Base-by-base conservation (phyloP, 37 sponge, comb jelly and placozoan species). In the Hexactinellida sp. region DNA sequence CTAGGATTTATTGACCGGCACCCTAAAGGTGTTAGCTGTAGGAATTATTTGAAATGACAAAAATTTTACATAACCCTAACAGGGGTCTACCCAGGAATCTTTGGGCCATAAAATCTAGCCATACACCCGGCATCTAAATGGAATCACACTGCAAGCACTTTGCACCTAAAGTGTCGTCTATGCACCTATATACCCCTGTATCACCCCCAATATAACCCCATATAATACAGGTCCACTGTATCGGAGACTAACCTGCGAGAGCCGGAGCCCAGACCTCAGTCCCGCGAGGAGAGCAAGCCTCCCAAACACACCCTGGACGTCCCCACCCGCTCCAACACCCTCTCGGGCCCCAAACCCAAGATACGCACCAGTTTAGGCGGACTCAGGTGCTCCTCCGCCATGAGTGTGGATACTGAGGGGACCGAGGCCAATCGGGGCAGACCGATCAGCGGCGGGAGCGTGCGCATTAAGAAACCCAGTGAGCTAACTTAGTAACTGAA, bases 151-250 rank as follows among this genome's bases (percentile, higher is more conserved):
- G n/a, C n/a, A n/a, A n/a, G n/a, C n/a, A n/a, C n/a, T n/a, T n/a
- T n/a, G n/a, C n/a, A n/a, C n/a, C n/a, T n/a, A n/a, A n/a, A n/a
- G n/a, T n/a, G n/a, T n/a, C n/a, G n/a, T n/a, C n/a, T n/a, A n/a
- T n/a, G n/a, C n/a, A n/a, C n/a, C n/a, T n/a, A n/a, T n/a, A n/a
- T n/a, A n/a, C n/a, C n/a, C n/a, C n/a, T n/a, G n/a, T n/a, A n/a
- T n/a, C n/a, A n/a, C n/a, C n/a, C n/a, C n/a, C n/a, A n/a, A n/a
- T n/a, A n/a, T n/a, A n/a, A n/a, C n/a, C n/a, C n/a, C n/a, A n/a
- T n/a, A n/a, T n/a, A n/a, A n/a, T n/a, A n/a, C n/a, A 63, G 76
- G 30, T 63, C 76, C 3, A n/a, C 76, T 63, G 76, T 63, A n/a
- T 63, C 76, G 25, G 76, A 63, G 13, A 25, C 76, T 63, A 63